A percentile compares a stretch with the other conserved stretches of the same genome.
Evolutionary conservation across 1,140 invertebrate species (phyloP).

Genomic region (Anastrepha obliqua): DNA sequence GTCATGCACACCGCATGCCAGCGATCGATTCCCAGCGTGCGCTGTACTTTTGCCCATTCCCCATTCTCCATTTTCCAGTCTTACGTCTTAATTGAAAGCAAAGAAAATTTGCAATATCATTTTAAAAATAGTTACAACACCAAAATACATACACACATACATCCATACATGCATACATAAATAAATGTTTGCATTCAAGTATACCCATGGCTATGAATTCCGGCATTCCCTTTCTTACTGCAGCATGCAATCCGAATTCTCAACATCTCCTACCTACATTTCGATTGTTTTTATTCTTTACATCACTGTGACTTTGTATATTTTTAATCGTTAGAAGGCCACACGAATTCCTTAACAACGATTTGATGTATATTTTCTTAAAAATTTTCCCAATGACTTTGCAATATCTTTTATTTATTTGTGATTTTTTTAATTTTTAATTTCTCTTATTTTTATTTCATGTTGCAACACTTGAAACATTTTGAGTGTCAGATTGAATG

Average conservation of each 20-base stretch:
- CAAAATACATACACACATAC: neutral
- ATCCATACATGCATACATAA: neutral
- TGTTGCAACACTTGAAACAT: neutral
- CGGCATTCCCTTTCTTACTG: no score
- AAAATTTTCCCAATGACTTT: slow-evolving; percentile 22
- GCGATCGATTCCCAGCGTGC: slow-evolving; percentile 13
- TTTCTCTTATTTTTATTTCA: neutral
- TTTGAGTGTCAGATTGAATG: no score
- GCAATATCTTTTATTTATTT: neutral
- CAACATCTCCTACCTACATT: neutral
- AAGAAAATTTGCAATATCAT: slow-evolving; percentile 23
- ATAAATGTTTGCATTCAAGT: no score
- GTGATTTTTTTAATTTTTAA: neutral
- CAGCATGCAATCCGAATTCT: neutral
- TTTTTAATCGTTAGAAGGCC: neutral
- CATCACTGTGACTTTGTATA: neutral
- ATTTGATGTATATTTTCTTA: neutral
- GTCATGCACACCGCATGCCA: slow-evolving; percentile 30
- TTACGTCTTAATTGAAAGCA: neutral
- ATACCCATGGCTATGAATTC: no score
- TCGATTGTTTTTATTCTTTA: neutral
- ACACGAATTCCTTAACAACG: neutral
- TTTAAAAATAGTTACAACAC: neutral
- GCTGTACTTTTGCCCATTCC: neutral
- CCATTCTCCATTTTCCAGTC: neutral